Conservation (phyloP, 2,797 vertebrate genomes). For the Hoplostethus mediterraneus region DNA sequence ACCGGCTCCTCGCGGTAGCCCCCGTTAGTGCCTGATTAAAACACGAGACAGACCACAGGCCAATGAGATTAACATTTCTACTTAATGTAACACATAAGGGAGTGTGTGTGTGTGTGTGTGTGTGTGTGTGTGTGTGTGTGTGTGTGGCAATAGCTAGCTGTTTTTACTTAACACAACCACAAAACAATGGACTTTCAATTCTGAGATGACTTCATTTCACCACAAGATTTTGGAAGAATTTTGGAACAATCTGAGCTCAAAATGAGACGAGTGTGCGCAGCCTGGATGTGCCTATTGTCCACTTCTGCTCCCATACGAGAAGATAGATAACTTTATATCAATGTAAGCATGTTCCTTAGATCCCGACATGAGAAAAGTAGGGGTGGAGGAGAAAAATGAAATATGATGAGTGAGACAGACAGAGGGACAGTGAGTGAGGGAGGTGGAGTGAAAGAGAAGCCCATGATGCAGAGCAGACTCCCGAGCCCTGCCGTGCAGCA, state of each 20-base stretch:
- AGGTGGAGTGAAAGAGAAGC: conserved; percentile 55
- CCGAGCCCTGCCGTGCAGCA: conserved; percentile 31
- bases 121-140: conserved; percentile 1
- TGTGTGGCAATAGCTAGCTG: neutral
- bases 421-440: conserved; percentile 34
- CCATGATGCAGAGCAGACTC: conserved; percentile 83
- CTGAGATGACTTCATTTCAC: neutral
- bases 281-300: neutral
- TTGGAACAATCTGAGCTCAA: neutral
- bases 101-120: neutral
- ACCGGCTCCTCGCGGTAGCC: conserved; percentile 97
- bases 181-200: neutral
- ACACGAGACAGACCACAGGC: conserved; percentile 65
- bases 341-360: neutral
- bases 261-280: neutral
- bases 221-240: neutral
- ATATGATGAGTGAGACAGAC: conserved; percentile 14
- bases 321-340: neutral
- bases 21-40: conserved; percentile 91
- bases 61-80: conserved; percentile 60
- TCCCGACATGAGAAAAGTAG: conserved; percentile 2
- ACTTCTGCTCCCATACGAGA: neutral
- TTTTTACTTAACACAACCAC: too few relatives aligned
- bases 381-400: neutral
- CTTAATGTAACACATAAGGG: conserved; percentile 40